Evolutionary conservation across 2,113 vertebrate species (phyloP), one percentile per base, ranked within the genome.

Genomic region (Lutjanus erythropterus): DNA sequence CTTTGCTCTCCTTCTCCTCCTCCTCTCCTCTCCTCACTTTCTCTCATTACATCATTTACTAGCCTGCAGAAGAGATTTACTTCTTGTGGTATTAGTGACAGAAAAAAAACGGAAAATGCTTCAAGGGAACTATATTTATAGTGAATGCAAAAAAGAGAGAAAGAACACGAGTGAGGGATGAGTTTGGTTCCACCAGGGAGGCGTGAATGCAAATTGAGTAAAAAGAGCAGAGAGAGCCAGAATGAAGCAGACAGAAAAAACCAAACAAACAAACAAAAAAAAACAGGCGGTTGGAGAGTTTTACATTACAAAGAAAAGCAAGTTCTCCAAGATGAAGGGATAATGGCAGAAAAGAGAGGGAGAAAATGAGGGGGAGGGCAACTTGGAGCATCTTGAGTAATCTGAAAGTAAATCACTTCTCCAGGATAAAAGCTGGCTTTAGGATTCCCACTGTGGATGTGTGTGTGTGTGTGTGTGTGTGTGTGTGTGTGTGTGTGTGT

Each of bases 121-220:
- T 88, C 59, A 77, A 87, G 88, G 80, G 76, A 88, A 86, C 86
- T 86, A 84, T 85, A 88, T 92, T 89, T 92, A 91, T 81, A 79
- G 78, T 59, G 79, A 64, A 83, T 56, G 60, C 56, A 35, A 76
- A 56, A 18, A 78, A 41, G 3, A 35, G 60, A 65, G 29, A 60
- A 41, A 50, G 12, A 69, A 47, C 47, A 59, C 4, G 0, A 78
- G 55, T 55, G 62, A 76, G 72, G 60, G 49, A 86, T 60, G 76
- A 75, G 67, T 70, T 71, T 64, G 53, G 67, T 49, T 83, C 69
- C 78, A 86, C 46, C 35, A 68, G 79, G 86, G 86, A 91, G 81
- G 75, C 16, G 64, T 76, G 66, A 83, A 91, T 88, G 90, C 79
- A 90, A 88, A 91, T 81, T 31, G 72, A 87, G 78, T 29, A 80